Evolutionary conservation across 2,888 invertebrate genomes (phyloP), one percentile per base, ranked within the genome.

Genomic region (Lordiphosa fenestrarum): DNA sequence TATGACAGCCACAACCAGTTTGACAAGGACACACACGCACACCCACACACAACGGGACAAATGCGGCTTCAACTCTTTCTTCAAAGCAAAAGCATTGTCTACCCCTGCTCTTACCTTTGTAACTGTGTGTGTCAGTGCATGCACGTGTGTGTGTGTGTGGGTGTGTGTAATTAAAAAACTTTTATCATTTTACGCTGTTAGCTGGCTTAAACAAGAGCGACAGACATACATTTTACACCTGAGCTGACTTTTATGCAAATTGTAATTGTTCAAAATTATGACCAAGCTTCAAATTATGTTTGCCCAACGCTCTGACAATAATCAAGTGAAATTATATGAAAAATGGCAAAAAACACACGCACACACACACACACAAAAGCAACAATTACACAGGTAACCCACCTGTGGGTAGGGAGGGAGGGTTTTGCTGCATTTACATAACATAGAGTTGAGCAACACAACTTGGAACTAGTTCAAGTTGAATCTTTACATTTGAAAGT

Each of bases 101-200:
- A 33, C 15, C 44, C 15, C 33, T 5, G 10, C 30, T 44, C 10
- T 4, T 15, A 12, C 42, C 3, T 41, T 7, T 35, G 41, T 38
- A 25, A 30, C 12, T 12, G 7, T 7, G 7, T 7, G 21, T 9
- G 5, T 38, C 7, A 10, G 19, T 19, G 36, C 15, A 15, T 15
- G 15, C 15, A 15, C 2, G 15, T 15, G 15, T 15, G 2, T 15
- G 15, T 15, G 15, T 15, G 15, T 15, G n/a, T 48, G 35, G 61
- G 44, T 44, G 12, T 54, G 51, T 44, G 63, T 81, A 77, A 80
- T 80, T 80, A 84, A 74, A 83, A 80, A 80, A 80, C 60, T 80
- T 80, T 82, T 78, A 60, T 60, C 69, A 80, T 69, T 66, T 63
- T 47, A 38, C 36, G 40, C 49, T 51, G 53, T 51, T 49, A 68